phyloP scores from a whole-genome alignment of 2,888 invertebrate species.

The Prostheceraeus crozeri region DNA sequence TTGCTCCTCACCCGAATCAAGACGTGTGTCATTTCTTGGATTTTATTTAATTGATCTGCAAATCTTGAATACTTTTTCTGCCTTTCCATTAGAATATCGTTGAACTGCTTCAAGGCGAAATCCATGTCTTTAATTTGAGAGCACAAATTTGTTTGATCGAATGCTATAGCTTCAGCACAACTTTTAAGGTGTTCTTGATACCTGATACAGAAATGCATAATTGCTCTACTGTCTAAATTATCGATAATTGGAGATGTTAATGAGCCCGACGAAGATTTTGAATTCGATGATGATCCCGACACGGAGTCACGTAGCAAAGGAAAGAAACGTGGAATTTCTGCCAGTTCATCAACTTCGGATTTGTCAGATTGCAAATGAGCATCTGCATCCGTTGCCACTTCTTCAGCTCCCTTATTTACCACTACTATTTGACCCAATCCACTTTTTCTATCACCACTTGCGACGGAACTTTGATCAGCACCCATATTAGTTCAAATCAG shows the following conservation, averaged over 20 bases:
- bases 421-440: too few species aligned
- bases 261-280: too few species aligned
- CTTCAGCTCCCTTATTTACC: too few species aligned
- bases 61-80: slow-evolving; percentile 76
- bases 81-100: slow-evolving; percentile 67
- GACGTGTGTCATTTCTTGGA: slow-evolving; percentile 65
- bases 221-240: too few species aligned
- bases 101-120: slow-evolving; percentile 66
- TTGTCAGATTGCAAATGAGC: too few species aligned
- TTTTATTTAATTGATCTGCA: slow-evolving; percentile 74
- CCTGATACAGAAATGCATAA: slow-evolving; percentile 53
- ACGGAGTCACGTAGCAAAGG: slow-evolving; percentile 6
- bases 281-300: too few species aligned
- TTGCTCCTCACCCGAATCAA: slow-evolving; percentile 8
- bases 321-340: neutral
- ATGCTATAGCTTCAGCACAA: slow-evolving; percentile 72
- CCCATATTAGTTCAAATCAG: neutral
- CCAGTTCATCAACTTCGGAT: too few species aligned
- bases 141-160: slow-evolving; percentile 69
- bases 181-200: slow-evolving; percentile 76
- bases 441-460: too few species aligned
- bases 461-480: neutral
- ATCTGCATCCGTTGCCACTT: too few species aligned
- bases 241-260: too few species aligned
- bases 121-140: slow-evolving; percentile 74